phyloP scores from a whole-genome alignment of 2,888 invertebrate species.

The Phragmatobia fuliginosa region DNA sequence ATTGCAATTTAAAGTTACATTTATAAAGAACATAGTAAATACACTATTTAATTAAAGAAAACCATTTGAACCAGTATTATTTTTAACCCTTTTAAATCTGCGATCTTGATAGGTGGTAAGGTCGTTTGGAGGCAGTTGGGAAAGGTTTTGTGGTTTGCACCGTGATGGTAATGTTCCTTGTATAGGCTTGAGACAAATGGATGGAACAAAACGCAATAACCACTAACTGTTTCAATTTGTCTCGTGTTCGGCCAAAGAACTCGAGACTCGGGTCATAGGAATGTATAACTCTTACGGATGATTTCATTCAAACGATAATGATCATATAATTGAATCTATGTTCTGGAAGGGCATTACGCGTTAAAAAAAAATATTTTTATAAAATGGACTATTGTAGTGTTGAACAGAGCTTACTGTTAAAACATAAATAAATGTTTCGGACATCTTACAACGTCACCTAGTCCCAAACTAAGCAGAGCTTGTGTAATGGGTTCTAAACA shows the following conservation, averaged over 20 bases:
- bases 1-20: too few species aligned
- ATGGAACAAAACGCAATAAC: conserved; percentile 43
- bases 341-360: not conserved
- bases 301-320: not conserved
- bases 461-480: too few species aligned
- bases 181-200: conserved; percentile 39
- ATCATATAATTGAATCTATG: too few species aligned
- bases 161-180: conserved; percentile 25
- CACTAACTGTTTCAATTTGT: conserved; percentile 42
- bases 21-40: not conserved
- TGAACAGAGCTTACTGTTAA: too few species aligned
- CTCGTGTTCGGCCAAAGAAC: conserved; percentile 22
- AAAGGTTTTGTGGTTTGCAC: conserved; percentile 27
- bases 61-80: conserved; percentile 30
- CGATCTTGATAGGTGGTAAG: conserved; percentile 27
- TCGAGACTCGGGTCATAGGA: conserved; percentile 3
- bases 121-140: conserved; percentile 13
- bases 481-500: too few species aligned
- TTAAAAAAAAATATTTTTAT: too few species aligned
- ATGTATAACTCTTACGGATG: conserved; percentile 3
- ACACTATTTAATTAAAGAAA: not conserved
- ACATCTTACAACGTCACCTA: too few species aligned
- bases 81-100: conserved; percentile 38
- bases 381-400: too few species aligned
- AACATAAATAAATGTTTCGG: too few species aligned